These are phyloP conservation scores for Chelonoidis abingdonii DNA, from an alignment of 2,113 vertebrate species.

Conservation along the genomic window DNA sequence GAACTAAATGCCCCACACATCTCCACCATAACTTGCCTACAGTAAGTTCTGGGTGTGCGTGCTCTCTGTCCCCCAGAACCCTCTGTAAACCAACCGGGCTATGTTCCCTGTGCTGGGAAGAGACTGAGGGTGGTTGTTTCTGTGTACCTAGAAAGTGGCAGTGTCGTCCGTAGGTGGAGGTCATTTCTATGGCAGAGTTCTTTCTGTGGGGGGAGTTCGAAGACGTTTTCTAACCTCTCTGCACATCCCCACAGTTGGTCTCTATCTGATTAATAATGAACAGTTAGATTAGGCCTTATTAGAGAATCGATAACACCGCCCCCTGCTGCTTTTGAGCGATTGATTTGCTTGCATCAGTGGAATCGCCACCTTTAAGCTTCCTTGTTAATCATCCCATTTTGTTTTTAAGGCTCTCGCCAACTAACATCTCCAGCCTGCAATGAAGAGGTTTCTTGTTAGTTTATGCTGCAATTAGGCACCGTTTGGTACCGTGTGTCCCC, in stretches of 20 bases:
- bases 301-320: not conserved
- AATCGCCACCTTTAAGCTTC: not conserved
- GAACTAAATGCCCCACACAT: not conserved
- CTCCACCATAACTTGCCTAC: not conserved
- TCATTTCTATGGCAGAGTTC: not conserved
- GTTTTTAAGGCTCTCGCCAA: not conserved
- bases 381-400: not conserved
- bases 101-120: not conserved
- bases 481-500: not conserved
- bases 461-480: not conserved
- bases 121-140: not conserved
- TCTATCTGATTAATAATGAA: rapidly evolving
- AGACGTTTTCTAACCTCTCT: rapidly evolving
- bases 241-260: too few relatives aligned
- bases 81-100: not conserved
- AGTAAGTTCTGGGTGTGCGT: not conserved
- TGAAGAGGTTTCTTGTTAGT: not conserved
- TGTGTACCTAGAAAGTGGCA: not conserved
- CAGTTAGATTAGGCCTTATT: not conserved
- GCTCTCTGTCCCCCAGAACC: not conserved
- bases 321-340: rapidly evolving
- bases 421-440: not conserved
- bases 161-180: not conserved
- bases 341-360: not conserved
- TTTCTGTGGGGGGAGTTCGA: not conserved